Base-by-base conservation (phyloP, 2,888 invertebrate genomes). In the Halictus ligatus region DNA sequence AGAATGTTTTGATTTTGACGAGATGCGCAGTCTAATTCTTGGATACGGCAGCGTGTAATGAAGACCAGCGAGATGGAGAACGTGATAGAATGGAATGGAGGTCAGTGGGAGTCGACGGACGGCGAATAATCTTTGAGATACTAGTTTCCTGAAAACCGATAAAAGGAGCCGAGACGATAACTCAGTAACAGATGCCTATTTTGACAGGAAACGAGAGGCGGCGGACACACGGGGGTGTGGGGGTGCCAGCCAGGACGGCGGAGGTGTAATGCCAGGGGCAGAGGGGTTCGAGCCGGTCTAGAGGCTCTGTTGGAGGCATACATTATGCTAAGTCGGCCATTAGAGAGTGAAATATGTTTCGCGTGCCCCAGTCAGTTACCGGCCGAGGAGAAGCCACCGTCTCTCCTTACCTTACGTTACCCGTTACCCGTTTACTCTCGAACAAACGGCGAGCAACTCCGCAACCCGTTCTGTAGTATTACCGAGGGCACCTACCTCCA, bases 291-390 rank as follows among this genome's bases (percentile, higher is more conserved):
- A 80, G 48, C 67, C 46, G 72, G 60, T 76, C 77, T 75, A 71
- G 88, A 83, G 88, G 89, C 89, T 89, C 89, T 88, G 93, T 92
- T 86, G 88, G 88, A 81, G 91, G 94, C 93, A 92, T 93, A 93
- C 92, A 93, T 93, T 93, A 93, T 93, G 94, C 93, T 93, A 93
- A 94, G 92, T 91, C 93, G 92, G 91, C 93, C 92, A 93, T 93
- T 93, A 94, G 92, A 90, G 92, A 89, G 91, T 93, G 94, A 93
- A 93, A 93, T 93, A 93, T 93, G 93, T 91, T 92, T 93, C 93
- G 94, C 91, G 94, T 93, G 93, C 89, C 92, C 89, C 85, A 93
- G 93, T 93, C 93, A 93, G 93, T 93, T 93, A 91, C 91, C 86
- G 89, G 87, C 80, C 81, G 89, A 80, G 84, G 80, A 83, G 90